Percentiles rank a stretch among this genome's conserved stretches.
Evolutionary conservation across 1,140 invertebrate species (phyloP).

Genomic region (Leucophenga varia): DNA sequence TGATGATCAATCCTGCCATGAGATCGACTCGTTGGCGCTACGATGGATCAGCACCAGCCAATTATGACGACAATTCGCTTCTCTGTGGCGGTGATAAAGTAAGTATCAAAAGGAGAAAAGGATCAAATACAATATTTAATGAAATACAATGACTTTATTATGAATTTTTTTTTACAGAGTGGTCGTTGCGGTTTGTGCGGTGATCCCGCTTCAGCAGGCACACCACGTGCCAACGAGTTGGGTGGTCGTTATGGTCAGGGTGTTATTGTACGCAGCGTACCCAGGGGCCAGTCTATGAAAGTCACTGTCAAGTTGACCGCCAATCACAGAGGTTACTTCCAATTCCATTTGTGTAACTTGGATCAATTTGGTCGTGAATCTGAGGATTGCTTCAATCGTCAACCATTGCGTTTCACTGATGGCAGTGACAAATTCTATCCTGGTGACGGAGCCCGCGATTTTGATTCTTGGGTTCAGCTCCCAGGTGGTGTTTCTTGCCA

Average conservation of each 20-base stretch:
- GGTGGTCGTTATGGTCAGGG: conserved; percentile 61
- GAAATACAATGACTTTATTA: no score
- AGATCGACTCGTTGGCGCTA: conserved; percentile 66
- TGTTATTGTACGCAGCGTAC: conserved; percentile 57
- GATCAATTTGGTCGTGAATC: conserved; percentile 51
- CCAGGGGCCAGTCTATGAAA: conserved; percentile 38
- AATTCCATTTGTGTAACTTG: conserved; percentile 60
- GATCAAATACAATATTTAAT: no score
- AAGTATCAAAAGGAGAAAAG: no score
- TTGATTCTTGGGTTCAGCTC: conserved; percentile 49
- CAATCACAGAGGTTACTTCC: conserved; percentile 59
- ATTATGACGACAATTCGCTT: conserved; percentile 65
- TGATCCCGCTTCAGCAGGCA: conserved; percentile 56
- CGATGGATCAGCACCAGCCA: conserved; percentile 58
- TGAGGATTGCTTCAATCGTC: conserved; percentile 62
- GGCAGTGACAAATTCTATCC: conserved; percentile 37
- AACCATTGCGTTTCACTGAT: conserved; percentile 56
- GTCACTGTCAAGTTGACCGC: conserved; percentile 56
- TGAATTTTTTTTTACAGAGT: no score
- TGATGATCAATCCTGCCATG: conserved; percentile 66
- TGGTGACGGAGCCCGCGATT: conserved; percentile 26
- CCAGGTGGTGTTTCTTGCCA: conserved; percentile 61
- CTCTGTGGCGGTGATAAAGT: conserved; percentile 66
- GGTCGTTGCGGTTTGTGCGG: conserved; percentile 63
- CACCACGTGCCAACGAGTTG: conserved; percentile 63